These are phyloP conservation scores for Diarsia brunnea DNA, from an alignment of 2,888 invertebrate genomes.

Conservation along the genomic window DNA sequence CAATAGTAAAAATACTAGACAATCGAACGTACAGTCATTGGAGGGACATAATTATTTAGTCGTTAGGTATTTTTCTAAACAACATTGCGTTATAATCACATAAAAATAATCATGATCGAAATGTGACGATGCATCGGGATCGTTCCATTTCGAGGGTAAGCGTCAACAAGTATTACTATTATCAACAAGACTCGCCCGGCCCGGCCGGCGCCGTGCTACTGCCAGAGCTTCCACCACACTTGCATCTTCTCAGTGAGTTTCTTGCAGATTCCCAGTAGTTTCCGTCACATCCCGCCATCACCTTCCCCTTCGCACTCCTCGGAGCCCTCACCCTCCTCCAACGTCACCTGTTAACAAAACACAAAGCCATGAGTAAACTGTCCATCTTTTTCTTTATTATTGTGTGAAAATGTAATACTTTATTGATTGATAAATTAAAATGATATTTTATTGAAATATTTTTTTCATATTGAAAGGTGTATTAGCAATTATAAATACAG, in stretches of 20 bases:
- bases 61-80: conserved; percentile 88
- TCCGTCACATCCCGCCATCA: conserved; percentile 97
- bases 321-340: conserved; percentile 96
- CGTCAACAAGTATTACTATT: conserved; percentile 88
- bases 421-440: background rate
- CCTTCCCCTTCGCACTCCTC: conserved; percentile 90
- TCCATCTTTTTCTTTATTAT: background rate
- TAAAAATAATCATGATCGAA: conserved; percentile 88
- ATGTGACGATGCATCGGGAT: conserved; percentile 84
- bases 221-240: conserved; percentile 97
- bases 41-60: conserved; percentile 89
- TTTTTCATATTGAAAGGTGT: background rate
- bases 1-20: conserved; percentile 87
- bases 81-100: conserved; percentile 89
- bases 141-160: conserved; percentile 88
- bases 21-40: conserved; percentile 89
- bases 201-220: conserved; percentile 79
- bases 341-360: conserved; percentile 92
- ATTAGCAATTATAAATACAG: background rate
- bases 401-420: background rate
- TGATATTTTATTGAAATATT: background rate
- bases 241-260: conserved; percentile 97
- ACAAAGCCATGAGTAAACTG: conserved; percentile 27
- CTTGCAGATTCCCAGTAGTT: conserved; percentile 97
- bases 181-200: conserved; percentile 78